Conservation (phyloP, 1,140 invertebrate species). For the Drosophila paulistorum region DNA sequence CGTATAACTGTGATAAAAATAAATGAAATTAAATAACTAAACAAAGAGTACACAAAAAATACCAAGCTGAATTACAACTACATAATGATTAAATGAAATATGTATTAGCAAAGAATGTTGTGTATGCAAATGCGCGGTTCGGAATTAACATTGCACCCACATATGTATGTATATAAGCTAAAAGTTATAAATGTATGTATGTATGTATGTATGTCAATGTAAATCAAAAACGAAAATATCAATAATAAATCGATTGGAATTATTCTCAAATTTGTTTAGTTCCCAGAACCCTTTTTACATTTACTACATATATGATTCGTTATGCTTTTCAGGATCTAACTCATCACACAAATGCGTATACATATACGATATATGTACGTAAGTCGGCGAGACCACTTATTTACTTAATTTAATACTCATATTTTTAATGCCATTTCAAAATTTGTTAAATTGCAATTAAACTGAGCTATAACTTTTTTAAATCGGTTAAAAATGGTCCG, state of each 20-base stretch:
- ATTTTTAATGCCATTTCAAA: too few relatives aligned
- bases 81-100: slow-evolving; percentile 26
- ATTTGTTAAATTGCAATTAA: too few relatives aligned
- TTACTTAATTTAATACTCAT: too few relatives aligned
- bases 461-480: too few relatives aligned
- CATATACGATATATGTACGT: too few relatives aligned
- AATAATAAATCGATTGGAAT: slow-evolving; percentile 78
- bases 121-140: slow-evolving; percentile 31
- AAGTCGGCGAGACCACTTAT: too few relatives aligned
- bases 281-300: too few relatives aligned
- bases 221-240: slow-evolving; percentile 49
- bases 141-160: slow-evolving; percentile 57
- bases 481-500: too few relatives aligned
- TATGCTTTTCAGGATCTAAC: too few relatives aligned
- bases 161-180: slow-evolving; percentile 44
- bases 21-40: slow-evolving; percentile 54
- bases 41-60: slow-evolving; percentile 62
- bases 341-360: too few relatives aligned
- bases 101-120: slow-evolving; percentile 24
- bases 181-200: slow-evolving; percentile 31
- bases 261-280: slow-evolving; percentile 45
- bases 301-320: too few relatives aligned
- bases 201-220: slow-evolving; percentile 33
- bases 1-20: slow-evolving; percentile 80
- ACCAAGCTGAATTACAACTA: slow-evolving; percentile 61